These are phyloP conservation scores for Mamestra brassicae DNA, from an alignment of 2,888 invertebrate genomes.

Conservation along the genomic window DNA sequence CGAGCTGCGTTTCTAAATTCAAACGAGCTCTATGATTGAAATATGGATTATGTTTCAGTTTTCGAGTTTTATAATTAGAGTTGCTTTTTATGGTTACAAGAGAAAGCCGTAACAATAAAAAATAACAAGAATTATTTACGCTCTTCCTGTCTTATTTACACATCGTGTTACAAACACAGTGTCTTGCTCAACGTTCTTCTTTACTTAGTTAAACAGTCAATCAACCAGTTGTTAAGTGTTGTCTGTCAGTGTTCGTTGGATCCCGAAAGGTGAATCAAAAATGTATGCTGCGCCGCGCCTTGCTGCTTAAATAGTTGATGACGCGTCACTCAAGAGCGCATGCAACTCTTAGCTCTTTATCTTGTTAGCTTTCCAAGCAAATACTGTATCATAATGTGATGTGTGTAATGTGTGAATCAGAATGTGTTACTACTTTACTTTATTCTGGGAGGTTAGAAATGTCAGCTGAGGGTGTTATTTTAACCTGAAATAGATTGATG, in stretches of 20 bases:
- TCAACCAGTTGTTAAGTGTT: background rate
- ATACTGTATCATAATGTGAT: background rate
- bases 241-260: conserved; percentile 1
- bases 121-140: background rate
- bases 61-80: too few species aligned
- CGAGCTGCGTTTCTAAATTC: background rate
- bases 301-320: conserved; percentile 8
- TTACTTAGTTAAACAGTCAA: background rate
- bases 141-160: background rate
- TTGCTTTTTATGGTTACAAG: background rate
- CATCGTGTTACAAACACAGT: background rate
- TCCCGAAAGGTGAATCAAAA: conserved; percentile 22
- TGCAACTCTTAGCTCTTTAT: conserved; percentile 12
- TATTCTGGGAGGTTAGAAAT: background rate
- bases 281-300: conserved; percentile 17
- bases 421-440: background rate
- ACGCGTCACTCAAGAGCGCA: background rate
- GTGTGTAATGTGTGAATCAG: background rate
- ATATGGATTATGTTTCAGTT: too few species aligned
- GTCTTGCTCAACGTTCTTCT: background rate
- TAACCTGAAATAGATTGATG: too few species aligned
- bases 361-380: background rate
- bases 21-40: background rate
- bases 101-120: background rate
- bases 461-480: too few species aligned